Conservation (phyloP, 2,113 vertebrate genomes). For the Ceuthmochares aereus region DNA sequence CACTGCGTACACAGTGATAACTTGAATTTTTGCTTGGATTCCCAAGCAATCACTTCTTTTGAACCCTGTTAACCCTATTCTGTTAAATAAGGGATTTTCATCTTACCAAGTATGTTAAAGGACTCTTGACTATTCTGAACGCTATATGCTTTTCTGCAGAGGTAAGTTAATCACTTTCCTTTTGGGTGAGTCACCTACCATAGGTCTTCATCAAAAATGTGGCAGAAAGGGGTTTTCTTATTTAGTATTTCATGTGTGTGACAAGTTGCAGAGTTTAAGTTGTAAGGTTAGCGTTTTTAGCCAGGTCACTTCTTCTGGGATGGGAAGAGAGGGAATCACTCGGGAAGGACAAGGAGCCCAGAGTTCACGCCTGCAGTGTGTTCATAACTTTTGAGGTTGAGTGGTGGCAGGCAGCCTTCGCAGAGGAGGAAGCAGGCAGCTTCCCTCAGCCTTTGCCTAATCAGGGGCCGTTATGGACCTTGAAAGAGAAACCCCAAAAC, state of each 20-base stretch:
- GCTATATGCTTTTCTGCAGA: not conserved
- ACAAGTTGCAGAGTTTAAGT: not conserved
- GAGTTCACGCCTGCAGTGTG: rapidly evolving
- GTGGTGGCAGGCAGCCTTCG: not conserved
- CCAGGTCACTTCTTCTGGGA: not conserved
- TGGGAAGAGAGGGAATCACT: not conserved
- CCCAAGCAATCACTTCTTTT: constrained; percentile 41
- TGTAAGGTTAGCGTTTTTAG: not conserved
- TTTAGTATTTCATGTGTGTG: not conserved
- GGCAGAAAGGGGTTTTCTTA: not conserved
- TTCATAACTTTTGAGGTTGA: not conserved
- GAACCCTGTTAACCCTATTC: not conserved
- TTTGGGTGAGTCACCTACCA: not conserved
- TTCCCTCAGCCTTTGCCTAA: not conserved
- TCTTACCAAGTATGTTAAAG: not conserved
- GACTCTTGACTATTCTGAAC: constrained; percentile 8
- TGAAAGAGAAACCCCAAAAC: not conserved
- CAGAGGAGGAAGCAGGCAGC: not conserved
- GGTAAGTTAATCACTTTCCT: not conserved
- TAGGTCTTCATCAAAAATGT: not conserved
- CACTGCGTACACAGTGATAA: constrained; percentile 35
- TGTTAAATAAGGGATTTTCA: constrained; percentile 29
- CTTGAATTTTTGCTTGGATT: constrained; percentile 67
- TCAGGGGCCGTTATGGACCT: rapidly evolving
- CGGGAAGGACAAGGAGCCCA: not conserved